Evolutionary conservation across 2,888 invertebrate genomes (phyloP).

Genomic region (Boloria euphrosyne): DNA sequence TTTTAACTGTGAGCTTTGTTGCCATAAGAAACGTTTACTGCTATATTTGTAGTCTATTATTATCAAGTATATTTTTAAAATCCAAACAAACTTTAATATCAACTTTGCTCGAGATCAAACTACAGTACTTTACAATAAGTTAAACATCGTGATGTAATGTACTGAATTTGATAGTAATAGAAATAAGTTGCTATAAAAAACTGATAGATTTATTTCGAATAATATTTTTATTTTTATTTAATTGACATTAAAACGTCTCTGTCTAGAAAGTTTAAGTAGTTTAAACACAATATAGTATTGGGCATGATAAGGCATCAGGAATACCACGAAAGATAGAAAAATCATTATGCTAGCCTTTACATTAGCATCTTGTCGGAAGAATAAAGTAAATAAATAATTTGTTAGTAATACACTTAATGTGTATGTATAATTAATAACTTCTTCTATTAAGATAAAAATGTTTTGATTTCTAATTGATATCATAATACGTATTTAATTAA

Average conservation of each 20-base stretch:
- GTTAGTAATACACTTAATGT: slow-evolving; percentile 7
- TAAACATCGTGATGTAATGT: too few species aligned
- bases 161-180: too few species aligned
- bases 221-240: too few species aligned
- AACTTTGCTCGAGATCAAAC: not conserved
- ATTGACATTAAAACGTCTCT: too few species aligned
- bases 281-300: too few species aligned
- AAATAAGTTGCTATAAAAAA: too few species aligned
- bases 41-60: not conserved
- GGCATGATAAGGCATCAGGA: too few species aligned
- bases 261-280: too few species aligned
- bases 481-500: slow-evolving; percentile 5
- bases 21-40: not conserved
- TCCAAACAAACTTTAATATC: not conserved
- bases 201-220: too few species aligned
- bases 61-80: not conserved
- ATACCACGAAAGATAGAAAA: too few species aligned
- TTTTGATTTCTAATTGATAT: not conserved
- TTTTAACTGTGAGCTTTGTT: slow-evolving; percentile 17
- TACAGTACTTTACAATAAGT: too few species aligned
- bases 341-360: too few species aligned
- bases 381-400: slow-evolving; percentile 8
- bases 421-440: slow-evolving; percentile 5
- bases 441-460: slow-evolving; percentile 17
- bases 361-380: not conserved